These are phyloP conservation scores for Takifugu rubripes DNA, from an alignment of 2,797 vertebrate genomes.

Conservation along the genomic window DNA sequence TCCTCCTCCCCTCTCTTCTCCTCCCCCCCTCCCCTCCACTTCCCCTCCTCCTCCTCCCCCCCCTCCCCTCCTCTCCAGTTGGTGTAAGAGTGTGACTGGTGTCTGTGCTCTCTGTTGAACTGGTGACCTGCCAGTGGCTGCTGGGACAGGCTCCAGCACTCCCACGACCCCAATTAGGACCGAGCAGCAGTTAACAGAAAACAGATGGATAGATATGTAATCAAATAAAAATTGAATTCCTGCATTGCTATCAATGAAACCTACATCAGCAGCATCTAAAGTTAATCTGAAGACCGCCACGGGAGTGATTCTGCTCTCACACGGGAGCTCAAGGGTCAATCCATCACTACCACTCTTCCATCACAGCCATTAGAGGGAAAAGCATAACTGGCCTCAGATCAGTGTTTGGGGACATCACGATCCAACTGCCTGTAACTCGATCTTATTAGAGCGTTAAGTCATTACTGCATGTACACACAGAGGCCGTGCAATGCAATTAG, in stretches of 20 bases:
- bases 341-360: conserved; percentile 41
- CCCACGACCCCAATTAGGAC: background rate
- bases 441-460: conserved; percentile 76
- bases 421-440: conserved; percentile 69
- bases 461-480: conserved; percentile 71
- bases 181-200: conserved; percentile 17
- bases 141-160: no score
- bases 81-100: no score
- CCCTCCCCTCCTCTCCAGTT: no score
- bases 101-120: no score
- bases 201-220: conserved; percentile 24
- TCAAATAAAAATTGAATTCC: conserved; percentile 28
- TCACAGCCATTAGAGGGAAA: conserved; percentile 51
- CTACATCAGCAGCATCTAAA: conserved; percentile 4
- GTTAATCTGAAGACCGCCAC: conserved; percentile 15
- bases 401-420: conserved; percentile 60
- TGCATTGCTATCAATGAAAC: conserved; percentile 29
- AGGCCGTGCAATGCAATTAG: conserved; percentile 75
- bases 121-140: no score
- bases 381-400: conserved; percentile 63
- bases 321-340: conserved; percentile 44
- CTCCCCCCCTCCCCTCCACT: accelerated
- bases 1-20: no score
- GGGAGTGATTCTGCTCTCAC: conserved; percentile 17
- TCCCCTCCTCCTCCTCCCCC: no score